A percentile compares a stretch with the other conserved stretches of the same genome.
phyloP scores from a whole-genome alignment of 2,797 vertebrate species.

The Poecile montanus region DNA sequence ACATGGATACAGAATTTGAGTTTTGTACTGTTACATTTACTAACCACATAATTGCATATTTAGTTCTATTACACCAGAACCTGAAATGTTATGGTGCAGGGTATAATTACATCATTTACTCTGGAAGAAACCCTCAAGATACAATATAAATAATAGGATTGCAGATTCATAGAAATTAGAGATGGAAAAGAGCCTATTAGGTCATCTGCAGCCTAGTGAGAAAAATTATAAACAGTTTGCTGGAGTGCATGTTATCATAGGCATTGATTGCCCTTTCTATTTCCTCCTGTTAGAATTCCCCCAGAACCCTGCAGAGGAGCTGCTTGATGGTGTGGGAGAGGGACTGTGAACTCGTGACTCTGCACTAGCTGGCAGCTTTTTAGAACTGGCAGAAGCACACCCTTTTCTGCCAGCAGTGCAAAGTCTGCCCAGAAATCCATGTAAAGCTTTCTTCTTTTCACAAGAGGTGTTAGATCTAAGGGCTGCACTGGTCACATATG shows the following conservation, averaged over 20 bases:
- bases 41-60: conserved; percentile 41
- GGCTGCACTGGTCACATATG: neutral
- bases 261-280: conserved; percentile 11
- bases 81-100: conserved; percentile 28
- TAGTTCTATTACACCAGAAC: conserved; percentile 8
- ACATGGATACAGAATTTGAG: neutral
- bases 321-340: neutral
- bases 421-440: neutral
- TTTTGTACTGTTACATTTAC: conserved; percentile 32
- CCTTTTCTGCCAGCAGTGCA: rapidly evolving
- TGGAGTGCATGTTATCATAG: conserved; percentile 3
- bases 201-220: conserved; percentile 41
- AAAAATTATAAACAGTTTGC: conserved; percentile 44
- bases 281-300: conserved; percentile 6
- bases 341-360: neutral
- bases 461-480: neutral
- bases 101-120: conserved; percentile 60
- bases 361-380: neutral
- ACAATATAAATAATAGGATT: conserved; percentile 65
- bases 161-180: conserved; percentile 66
- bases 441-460: neutral
- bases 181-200: conserved; percentile 63
- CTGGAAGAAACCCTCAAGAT: conserved; percentile 61
- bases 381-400: neutral
- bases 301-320: neutral